A percentile compares a stretch with the other conserved stretches of the same genome.
These are phyloP conservation scores for Sebastes iracundus DNA, from an alignment of 2,797 vertebrate species.

Conservation along the genomic window DNA sequence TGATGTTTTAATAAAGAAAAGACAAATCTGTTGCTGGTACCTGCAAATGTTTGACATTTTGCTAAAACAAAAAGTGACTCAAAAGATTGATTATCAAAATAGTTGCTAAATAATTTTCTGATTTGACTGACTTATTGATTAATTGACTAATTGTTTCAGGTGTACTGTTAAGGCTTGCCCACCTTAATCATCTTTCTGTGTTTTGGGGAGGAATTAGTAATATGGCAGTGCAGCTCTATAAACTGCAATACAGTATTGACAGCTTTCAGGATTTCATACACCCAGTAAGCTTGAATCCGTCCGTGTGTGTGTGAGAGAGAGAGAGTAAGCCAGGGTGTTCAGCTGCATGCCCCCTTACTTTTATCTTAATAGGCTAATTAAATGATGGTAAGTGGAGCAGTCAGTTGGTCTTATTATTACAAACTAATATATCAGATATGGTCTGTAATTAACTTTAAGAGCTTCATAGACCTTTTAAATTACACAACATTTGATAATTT, in stretches of 20 bases:
- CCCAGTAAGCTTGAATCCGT: not conserved
- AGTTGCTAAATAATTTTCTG: not conserved
- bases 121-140: not conserved
- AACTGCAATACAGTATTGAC: not conserved
- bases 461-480: constrained; percentile 21
- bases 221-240: not conserved
- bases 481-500: constrained; percentile 9
- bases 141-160: not conserved
- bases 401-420: constrained; percentile 29
- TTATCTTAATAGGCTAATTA: constrained; percentile 60
- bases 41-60: not conserved
- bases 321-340: not conserved
- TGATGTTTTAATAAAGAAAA: not conserved
- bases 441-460: constrained; percentile 42
- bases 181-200: not conserved
- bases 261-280: not conserved
- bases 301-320: not conserved
- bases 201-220: not conserved
- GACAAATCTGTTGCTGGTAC: not conserved
- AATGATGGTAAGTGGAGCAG: constrained; percentile 45
- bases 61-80: not conserved
- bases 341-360: constrained; percentile 14
- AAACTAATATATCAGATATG: constrained; percentile 45
- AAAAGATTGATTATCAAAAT: not conserved
- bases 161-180: not conserved